Evolutionary conservation across 92 coral and sea anemone genomes (phyloP), one percentile per base, ranked within the genome.

Genomic region (Epizoanthus stellaris): DNA sequence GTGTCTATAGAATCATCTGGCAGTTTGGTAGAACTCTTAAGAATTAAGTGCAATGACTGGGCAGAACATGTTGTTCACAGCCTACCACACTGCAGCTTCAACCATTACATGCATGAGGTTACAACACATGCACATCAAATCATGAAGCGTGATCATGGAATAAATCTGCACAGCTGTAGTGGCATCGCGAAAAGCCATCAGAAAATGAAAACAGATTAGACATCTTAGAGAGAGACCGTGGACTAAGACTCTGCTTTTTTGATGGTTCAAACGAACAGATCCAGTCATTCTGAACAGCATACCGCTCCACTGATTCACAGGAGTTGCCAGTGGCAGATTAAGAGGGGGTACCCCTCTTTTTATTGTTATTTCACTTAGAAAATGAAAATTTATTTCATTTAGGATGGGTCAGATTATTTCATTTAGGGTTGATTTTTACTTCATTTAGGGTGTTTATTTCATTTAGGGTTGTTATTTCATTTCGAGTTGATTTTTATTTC

Each of bases 161-260:
- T 64, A 0, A 64, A 64, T 12, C 12, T 64, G 13, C 69, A 64
- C 40, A 64, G 69, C 40, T n/a, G 69, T 23, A 64, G 69, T 23
- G 69, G 69, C 0, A 64, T 64, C 9, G 69, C n/a, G 69, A 64
- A 64, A 13, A 64, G 69, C 36, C 69, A 64, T 13, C 69, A 64
- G 69, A 64, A 64, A 23, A 64, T 64, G 69, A 64, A 61, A n/a
- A 16, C n/a, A 6, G 69, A 64, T 21, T 2, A 30, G 69, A 64
- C 69, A 64, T 13, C 69, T 64, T 2, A 34, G 69, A 15, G 69
- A 34, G 19, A 34, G 69, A 20, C 69, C 69, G 3, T 64, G 69
- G 69, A 13, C 69, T 1, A 23, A 5, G 69, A 8, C 69, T 6
- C 38, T 65, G 36, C 70, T 65, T 1, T 65, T 65, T 34, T 4